phyloP scores from a whole-genome alignment of 2,888 invertebrate species.

The Incurvaria masculella region DNA sequence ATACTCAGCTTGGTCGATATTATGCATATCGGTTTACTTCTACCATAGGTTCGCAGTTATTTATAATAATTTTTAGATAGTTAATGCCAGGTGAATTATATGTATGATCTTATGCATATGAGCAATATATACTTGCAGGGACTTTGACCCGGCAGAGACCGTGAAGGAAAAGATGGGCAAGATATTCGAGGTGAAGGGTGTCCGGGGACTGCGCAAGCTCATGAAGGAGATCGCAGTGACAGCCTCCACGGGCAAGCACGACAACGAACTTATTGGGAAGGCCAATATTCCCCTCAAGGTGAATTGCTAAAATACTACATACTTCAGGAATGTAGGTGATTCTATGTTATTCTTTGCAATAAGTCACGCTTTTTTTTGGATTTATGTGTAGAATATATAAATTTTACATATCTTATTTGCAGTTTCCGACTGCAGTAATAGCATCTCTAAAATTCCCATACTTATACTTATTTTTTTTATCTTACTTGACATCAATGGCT shows the following conservation, averaged over 20 bases:
- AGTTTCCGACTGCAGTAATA: background rate
- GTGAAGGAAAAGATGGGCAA: constrained; percentile 85
- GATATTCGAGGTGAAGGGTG: constrained; percentile 81
- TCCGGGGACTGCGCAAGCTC: constrained; percentile 76
- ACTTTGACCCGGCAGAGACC: constrained; percentile 88
- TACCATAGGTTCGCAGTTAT: no score
- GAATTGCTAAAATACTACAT: constrained; percentile 23
- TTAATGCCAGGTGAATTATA: no score
- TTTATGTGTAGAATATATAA: constrained; percentile 1
- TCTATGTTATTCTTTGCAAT: background rate
- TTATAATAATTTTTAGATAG: no score
- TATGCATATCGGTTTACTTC: no score
- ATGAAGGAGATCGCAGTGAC: constrained; percentile 91
- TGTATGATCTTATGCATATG: no score
- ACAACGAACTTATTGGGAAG: constrained; percentile 94
- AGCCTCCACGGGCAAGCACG: constrained; percentile 90
- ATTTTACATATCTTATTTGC: no score
- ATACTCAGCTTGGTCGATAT: no score
- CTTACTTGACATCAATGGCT: no score
- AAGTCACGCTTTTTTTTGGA: constrained; percentile 5
- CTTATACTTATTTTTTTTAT: no score
- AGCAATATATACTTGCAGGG: no score
- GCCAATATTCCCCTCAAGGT: constrained; percentile 84
- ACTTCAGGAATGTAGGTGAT: background rate
- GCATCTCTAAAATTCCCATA: background rate